Evolutionary conservation across 2,888 invertebrate species (phyloP).

Genomic region (Caenorhabditis sulstoni): DNA sequence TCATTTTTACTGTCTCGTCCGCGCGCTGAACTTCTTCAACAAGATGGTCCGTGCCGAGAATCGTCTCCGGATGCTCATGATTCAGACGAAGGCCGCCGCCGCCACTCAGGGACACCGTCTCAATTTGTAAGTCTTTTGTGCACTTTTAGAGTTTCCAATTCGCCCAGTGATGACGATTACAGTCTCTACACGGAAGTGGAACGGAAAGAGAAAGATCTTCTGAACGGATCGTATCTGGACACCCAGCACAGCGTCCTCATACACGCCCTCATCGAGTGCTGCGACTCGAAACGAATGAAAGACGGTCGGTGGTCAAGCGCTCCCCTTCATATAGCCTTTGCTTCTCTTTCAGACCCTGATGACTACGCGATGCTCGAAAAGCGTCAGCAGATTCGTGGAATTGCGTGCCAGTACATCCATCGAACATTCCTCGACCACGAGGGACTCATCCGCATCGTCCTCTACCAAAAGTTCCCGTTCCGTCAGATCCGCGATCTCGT

Average conservation of each 20-base stretch:
- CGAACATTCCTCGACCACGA: slow-evolving; percentile 60
- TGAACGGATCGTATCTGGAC: slow-evolving; percentile 52
- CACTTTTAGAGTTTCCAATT: background rate
- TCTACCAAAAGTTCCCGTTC: slow-evolving; percentile 61
- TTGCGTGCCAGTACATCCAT: slow-evolving; percentile 64
- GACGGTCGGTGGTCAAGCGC: slow-evolving; percentile 31
- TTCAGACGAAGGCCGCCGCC: background rate
- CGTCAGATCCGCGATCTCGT: slow-evolving; percentile 59
- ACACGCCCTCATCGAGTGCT: slow-evolving; percentile 64
- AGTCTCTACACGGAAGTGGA: slow-evolving; percentile 44
- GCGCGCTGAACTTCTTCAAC: slow-evolving; percentile 56
- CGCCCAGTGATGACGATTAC: background rate
- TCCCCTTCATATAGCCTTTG: background rate
- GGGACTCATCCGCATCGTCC: slow-evolving; percentile 55
- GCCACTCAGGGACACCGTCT: too few relatives aligned
- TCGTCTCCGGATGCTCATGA: slow-evolving; percentile 43
- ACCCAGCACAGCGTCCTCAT: slow-evolving; percentile 57
- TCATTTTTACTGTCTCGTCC: slow-evolving; percentile 62
- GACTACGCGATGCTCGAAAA: slow-evolving; percentile 32
- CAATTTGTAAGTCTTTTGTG: slow-evolving; percentile 9
- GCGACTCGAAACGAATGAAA: slow-evolving; percentile 61
- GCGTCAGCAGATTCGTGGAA: slow-evolving; percentile 35
- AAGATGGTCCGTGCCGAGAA: slow-evolving; percentile 29
- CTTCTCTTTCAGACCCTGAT: slow-evolving; percentile 23
- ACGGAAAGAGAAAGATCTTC: slow-evolving; percentile 54